A percentile compares a stretch with the other conserved stretches of the same genome.
phyloP scores from a whole-genome alignment of 2,888 invertebrate species.

The Oxystoma pomonae region DNA sequence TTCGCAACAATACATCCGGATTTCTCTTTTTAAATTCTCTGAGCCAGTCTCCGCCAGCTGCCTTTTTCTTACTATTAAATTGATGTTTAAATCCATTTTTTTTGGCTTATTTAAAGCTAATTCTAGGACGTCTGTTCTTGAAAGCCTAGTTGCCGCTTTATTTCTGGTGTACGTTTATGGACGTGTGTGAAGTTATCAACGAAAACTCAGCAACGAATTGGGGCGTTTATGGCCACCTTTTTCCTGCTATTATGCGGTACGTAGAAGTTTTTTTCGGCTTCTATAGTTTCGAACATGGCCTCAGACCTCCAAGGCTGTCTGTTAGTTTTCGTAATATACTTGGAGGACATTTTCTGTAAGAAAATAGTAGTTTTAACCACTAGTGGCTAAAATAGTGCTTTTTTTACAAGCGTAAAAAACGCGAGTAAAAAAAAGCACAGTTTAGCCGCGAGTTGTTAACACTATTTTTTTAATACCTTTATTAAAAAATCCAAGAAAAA shows the following conservation, averaged over 20 bases:
- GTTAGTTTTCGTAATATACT: no score
- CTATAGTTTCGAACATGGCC: conserved; percentile 10
- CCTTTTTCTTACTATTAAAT: conserved; percentile 17
- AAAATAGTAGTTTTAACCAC: no score
- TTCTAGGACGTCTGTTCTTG: conserved; percentile 8
- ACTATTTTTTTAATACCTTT: no score
- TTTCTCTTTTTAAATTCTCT: conserved; percentile 52
- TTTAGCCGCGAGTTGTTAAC: no score
- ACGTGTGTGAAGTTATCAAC: conserved; percentile 7
- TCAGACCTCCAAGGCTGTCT: conserved; percentile 16
- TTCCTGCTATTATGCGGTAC: neutral
- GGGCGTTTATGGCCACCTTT: neutral
- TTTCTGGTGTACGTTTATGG: conserved; percentile 12
- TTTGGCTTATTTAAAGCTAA: conserved; percentile 5
- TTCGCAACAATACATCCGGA: conserved; percentile 43
- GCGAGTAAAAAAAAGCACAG: no score
- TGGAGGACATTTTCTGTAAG: no score
- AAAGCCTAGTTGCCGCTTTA: conserved; percentile 7
- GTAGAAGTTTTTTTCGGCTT: conserved; percentile 11
- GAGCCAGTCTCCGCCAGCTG: conserved; percentile 52
- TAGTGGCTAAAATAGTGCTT: no score
- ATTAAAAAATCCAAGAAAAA: no score
- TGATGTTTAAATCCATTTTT: conserved; percentile 11
- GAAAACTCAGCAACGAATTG: no score
- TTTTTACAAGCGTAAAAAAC: no score